phyloP scores from a whole-genome alignment of 2,113 vertebrate genomes.

The Uropsilus gracilis region DNA sequence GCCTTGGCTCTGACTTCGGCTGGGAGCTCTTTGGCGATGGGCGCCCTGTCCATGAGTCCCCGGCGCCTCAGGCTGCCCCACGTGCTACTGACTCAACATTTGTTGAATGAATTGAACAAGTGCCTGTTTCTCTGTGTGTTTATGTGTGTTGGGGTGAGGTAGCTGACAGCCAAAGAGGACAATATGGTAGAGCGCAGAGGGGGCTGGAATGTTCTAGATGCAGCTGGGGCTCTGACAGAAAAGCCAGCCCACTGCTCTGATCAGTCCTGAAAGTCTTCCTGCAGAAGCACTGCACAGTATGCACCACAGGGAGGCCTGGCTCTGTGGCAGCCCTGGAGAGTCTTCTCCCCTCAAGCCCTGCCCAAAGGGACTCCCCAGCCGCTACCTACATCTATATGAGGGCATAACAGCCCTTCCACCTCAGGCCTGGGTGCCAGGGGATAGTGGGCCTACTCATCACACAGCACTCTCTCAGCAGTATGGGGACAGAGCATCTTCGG shows the following conservation, averaged over 20 bases:
- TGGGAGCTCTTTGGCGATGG: background rate
- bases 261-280: background rate
- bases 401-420: background rate
- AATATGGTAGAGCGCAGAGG: background rate
- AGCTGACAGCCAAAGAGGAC: background rate
- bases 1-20: background rate
- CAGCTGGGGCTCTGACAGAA: background rate
- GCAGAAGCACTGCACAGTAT: background rate
- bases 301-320: background rate
- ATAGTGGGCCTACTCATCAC: background rate
- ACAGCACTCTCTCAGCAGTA: fast-evolving
- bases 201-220: background rate
- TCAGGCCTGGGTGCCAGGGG: background rate
- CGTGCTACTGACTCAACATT: background rate
- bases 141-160: background rate
- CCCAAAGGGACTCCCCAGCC: background rate
- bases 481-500: no score
- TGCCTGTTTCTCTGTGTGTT: background rate
- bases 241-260: background rate
- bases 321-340: background rate
- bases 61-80: background rate
- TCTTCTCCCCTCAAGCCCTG: background rate
- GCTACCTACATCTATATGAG: background rate
- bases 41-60: fast-evolving
- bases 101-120: background rate